Base-by-base conservation (phyloP, 2,888 invertebrate genomes). In the Omphaloscelis lunosa region DNA sequence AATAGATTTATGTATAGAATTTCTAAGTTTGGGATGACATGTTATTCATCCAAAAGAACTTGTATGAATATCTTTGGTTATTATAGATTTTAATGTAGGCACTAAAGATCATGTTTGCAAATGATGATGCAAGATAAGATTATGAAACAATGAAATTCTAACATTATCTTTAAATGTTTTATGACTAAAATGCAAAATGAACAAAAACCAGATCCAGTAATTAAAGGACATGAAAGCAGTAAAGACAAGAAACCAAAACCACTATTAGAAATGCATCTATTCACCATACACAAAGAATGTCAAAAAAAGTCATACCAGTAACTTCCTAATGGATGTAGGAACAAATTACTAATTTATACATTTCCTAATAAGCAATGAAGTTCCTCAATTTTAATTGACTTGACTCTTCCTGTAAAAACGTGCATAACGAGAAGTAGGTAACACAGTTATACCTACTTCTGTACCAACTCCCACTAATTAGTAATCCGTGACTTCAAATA, bases 281-380 rank as follows among this genome's bases (percentile, higher is more conserved):
- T 23, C 34, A 15, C 9, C 34, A 56, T 56, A 65, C 34, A 75
- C 9, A 7, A 20, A 41, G 4, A n/a, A 51, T 59, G 2, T 7
- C 9, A 1, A 56, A 63, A 61, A 51, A 80, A 53, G 29, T 66
- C 11, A 2, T 20, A 23, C 8, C 23, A 56, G 15, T 17, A 75
- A 75, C 58, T 75, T 75, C 68, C 51, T 63, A 17, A 34, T 75
- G 2, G 34, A 39, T 51, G n/a, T 48, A 79, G 79, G 81, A 79
- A 79, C 51, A 39, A 58, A 62, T 67, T n/a, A 56, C 23, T 23
- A 9, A 53, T 27, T 27, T 27, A 62, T 39, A 23, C 56, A 41
- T 80, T 80, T 79, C 67, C 62, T 74, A 67, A 74, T 48, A 29
- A 41, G 20, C 34, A 75, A 68, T 68, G n/a, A 51, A 17, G 23